Evolutionary conservation across 2,888 invertebrate genomes (phyloP).

Genomic region (Dione juno): DNA sequence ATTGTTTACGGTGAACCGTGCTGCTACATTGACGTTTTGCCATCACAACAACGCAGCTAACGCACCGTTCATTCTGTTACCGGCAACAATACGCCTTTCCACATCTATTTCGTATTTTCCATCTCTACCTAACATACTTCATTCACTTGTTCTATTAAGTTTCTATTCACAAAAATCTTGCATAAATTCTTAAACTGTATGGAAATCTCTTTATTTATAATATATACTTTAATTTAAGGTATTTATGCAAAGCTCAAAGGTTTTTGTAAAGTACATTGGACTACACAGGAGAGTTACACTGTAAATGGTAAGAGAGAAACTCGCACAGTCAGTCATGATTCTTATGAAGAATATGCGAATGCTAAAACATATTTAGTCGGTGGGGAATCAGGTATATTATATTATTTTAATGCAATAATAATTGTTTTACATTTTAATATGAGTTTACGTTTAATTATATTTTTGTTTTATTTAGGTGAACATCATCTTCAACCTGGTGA

Average conservation of each 20-base stretch:
- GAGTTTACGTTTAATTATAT: neutral
- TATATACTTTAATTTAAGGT: constrained; percentile 58
- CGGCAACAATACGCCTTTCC: no score
- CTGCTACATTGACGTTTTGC: no score
- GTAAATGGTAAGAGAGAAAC: constrained; percentile 55
- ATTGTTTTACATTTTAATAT: neutral
- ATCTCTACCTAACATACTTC: no score
- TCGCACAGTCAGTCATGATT: constrained; percentile 66
- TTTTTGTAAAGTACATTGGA: constrained; percentile 81
- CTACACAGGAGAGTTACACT: constrained; percentile 54
- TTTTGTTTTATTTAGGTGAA: constrained; percentile 51
- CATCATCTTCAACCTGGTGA: constrained; percentile 58
- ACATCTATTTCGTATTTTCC: no score
- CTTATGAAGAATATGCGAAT: constrained; percentile 80
- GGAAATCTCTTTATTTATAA: neutral
- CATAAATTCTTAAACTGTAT: no score
- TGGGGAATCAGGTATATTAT: constrained; percentile 67
- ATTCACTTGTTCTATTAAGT: no score
- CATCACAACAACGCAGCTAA: no score
- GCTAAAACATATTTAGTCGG: constrained; percentile 74
- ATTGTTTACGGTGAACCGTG: no score
- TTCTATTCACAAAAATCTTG: no score
- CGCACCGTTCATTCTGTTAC: no score
- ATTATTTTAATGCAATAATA: neutral
- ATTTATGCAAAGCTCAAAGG: constrained; percentile 79